These are phyloP conservation scores for Temnothorax curvispinosus DNA, from an alignment of 1,140 invertebrate species.

Conservation along the genomic window DNA sequence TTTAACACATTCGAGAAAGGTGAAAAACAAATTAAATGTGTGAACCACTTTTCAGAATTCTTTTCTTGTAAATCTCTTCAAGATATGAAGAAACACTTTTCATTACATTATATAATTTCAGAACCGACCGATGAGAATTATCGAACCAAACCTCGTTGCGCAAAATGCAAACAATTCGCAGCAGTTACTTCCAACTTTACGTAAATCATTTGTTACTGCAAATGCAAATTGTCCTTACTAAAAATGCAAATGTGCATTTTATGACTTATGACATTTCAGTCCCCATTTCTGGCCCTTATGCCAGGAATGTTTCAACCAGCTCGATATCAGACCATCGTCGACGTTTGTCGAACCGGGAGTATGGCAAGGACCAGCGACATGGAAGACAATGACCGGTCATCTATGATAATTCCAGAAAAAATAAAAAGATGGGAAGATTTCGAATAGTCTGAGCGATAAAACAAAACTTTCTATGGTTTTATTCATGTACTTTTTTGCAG, in stretches of 20 bases:
- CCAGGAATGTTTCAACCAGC: conserved; percentile 56
- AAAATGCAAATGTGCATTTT: conserved; percentile 81
- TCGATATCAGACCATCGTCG: conserved; percentile 69
- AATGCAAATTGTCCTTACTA: conserved; percentile 79
- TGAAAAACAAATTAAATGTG: not conserved
- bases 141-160: conserved; percentile 17
- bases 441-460: not conserved
- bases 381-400: conserved; percentile 49
- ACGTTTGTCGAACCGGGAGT: conserved; percentile 49
- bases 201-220: conserved; percentile 77
- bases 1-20: not conserved
- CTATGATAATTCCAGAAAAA: conserved; percentile 21
- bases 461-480: conserved; percentile 14
- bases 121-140: conserved; percentile 1
- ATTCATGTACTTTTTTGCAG: not conserved
- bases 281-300: conserved; percentile 59
- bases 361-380: conserved; percentile 1
- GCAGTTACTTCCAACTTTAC: conserved; percentile 10
- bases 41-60: not conserved
- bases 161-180: conserved; percentile 20
- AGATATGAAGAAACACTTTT: not conserved
- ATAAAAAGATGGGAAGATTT: conserved; percentile 10
- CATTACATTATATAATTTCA: not conserved
- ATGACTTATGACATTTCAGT: conserved; percentile 78
- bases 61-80: not conserved